A percentile compares a stretch with the other conserved stretches of the same genome.
Conservation (phyloP, 2,797 vertebrate species). For the Poecilia velifera region DNA sequence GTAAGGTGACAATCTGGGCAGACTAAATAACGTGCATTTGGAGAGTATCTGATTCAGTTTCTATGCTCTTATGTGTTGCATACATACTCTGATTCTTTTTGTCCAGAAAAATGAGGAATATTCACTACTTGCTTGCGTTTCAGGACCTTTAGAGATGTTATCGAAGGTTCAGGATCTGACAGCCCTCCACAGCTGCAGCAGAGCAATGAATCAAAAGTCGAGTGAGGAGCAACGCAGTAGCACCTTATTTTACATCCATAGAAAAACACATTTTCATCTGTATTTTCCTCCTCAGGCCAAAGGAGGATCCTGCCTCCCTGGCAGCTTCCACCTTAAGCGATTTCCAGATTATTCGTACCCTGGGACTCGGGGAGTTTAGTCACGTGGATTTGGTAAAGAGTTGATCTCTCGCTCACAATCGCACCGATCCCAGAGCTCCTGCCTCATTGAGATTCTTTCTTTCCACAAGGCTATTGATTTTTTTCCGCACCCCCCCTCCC, state of each 20-base stretch:
- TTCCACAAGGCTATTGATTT: slow-evolving; percentile 56
- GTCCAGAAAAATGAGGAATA: not conserved
- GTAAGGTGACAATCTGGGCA: slow-evolving; percentile 62
- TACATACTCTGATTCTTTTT: not conserved
- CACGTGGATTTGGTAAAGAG: slow-evolving; percentile 91
- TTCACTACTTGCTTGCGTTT: slow-evolving; percentile 23
- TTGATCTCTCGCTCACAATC: slow-evolving; percentile 20
- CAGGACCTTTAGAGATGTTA: slow-evolving; percentile 74
- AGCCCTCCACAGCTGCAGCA: slow-evolving; percentile 46
- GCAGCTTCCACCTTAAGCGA: slow-evolving; percentile 87
- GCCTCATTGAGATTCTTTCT: slow-evolving; percentile 38
- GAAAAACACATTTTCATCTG: slow-evolving; percentile 3
- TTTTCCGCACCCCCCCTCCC: too few species aligned
- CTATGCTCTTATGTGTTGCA: not conserved
- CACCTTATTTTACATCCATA: not conserved
- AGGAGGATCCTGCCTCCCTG: slow-evolving; percentile 85
- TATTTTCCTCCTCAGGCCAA: slow-evolving; percentile 79
- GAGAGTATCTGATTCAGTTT: not conserved
- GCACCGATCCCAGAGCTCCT: not conserved
- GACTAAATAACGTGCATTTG: not conserved
- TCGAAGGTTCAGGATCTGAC: slow-evolving; percentile 55
- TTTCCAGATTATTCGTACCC: slow-evolving; percentile 90
- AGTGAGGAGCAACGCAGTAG: slow-evolving; percentile 54
- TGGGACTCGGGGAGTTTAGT: slow-evolving; percentile 90
- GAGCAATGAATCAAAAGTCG: slow-evolving; percentile 46